These are phyloP conservation scores for Melinaea marsaeus DNA, from an alignment of 2,888 invertebrate genomes.

Conservation along the genomic window DNA sequence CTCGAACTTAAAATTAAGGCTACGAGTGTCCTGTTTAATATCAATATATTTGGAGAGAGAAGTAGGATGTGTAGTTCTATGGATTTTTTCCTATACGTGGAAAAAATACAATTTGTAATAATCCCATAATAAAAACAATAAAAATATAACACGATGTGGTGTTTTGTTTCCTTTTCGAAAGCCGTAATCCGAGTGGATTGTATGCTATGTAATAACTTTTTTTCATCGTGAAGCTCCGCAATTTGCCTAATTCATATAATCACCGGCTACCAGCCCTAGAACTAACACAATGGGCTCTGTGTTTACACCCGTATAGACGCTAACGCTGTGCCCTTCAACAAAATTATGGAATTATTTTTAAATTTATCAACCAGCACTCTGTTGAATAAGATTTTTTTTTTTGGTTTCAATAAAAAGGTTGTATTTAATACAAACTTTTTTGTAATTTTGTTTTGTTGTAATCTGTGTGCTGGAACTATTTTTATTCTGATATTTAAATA, in stretches of 20 bases:
- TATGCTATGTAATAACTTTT: not conserved
- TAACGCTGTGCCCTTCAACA: not conserved
- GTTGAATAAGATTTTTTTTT: constrained; percentile 14
- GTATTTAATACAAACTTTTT: too few species aligned
- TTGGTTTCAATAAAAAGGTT: not conserved
- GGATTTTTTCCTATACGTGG: too few species aligned
- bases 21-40: too few species aligned
- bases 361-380: constrained; percentile 8
- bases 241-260: constrained; percentile 64
- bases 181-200: not conserved
- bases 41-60: too few species aligned
- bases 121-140: too few species aligned
- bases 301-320: constrained; percentile 13
- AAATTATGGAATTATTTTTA: constrained; percentile 20
- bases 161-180: not conserved
- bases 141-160: not conserved
- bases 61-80: too few species aligned
- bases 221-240: constrained; percentile 31
- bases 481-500: too few species aligned
- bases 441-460: too few species aligned
- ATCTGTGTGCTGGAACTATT: too few species aligned
- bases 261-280: constrained; percentile 31
- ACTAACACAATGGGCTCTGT: constrained; percentile 14
- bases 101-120: too few species aligned
- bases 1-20: too few species aligned